These are phyloP conservation scores for Lagocephalus sceleratus DNA, from an alignment of 2,797 vertebrate genomes.

Conservation along the genomic window DNA sequence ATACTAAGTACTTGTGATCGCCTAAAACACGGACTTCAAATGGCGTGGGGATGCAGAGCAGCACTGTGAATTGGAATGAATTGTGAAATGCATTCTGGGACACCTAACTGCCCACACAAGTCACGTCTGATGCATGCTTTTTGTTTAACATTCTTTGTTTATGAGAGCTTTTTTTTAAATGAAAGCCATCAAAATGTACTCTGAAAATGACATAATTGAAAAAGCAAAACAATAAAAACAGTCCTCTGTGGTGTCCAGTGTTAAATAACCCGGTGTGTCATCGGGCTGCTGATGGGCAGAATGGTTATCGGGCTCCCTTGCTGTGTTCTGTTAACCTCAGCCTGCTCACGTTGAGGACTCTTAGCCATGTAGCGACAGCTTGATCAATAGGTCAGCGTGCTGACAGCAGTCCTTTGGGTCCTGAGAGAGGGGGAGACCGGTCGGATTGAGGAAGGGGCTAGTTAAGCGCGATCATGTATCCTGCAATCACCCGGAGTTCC, in stretches of 20 bases:
- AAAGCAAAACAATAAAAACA: too few relatives aligned
- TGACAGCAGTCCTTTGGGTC: conserved; percentile 66
- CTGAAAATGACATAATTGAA: too few relatives aligned
- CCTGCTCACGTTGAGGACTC: conserved; percentile 60
- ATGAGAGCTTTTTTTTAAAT: too few relatives aligned
- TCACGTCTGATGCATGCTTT: too few relatives aligned
- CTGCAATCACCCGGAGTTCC: conserved; percentile 40
- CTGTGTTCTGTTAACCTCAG: conserved; percentile 67
- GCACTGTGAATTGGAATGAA: too few relatives aligned
- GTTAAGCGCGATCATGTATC: conserved; percentile 63
- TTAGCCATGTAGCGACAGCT: conserved; percentile 63
- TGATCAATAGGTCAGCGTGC: conserved; percentile 75
- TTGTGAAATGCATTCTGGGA: too few relatives aligned
- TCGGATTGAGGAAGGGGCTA: conserved; percentile 44
- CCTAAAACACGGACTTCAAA: too few relatives aligned
- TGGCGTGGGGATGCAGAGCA: too few relatives aligned
- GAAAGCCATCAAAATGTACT: too few relatives aligned
- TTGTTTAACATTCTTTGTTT: too few relatives aligned
- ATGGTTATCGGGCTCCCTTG: conserved; percentile 64
- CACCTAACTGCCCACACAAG: too few relatives aligned
- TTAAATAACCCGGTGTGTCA: conserved; percentile 56
- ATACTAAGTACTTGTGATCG: too few relatives aligned
- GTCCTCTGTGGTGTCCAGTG: conserved; percentile 22
- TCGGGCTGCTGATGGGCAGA: conserved; percentile 51
- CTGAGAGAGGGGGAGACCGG: conserved; percentile 37